These are phyloP conservation scores for Porites cylindrica DNA, from an alignment of 92 coral and sea anemone genomes.

Conservation along the genomic window DNA sequence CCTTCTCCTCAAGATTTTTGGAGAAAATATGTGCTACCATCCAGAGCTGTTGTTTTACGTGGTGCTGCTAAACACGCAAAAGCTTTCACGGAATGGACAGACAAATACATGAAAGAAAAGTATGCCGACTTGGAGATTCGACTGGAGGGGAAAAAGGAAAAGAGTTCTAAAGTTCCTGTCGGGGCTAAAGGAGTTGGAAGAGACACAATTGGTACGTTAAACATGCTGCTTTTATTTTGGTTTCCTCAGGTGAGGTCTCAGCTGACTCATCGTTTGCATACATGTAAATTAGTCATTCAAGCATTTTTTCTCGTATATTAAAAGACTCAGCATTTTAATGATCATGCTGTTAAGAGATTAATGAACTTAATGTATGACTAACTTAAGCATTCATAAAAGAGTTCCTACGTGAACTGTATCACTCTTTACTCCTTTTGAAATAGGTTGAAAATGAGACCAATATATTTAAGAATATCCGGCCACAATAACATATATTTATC, in stretches of 20 bases:
- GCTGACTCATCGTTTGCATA: not conserved
- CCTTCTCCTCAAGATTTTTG: conserved; percentile 92
- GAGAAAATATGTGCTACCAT: conserved; percentile 89
- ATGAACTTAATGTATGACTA: not conserved
- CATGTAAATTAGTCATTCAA: not conserved
- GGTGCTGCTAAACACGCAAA: conserved; percentile 87
- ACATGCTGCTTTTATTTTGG: too few species aligned
- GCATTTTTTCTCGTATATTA: not conserved
- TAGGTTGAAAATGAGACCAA: too few species aligned
- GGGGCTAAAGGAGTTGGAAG: conserved; percentile 95
- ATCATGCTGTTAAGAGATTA: not conserved
- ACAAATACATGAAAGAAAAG: conserved; percentile 69
- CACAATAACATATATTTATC: too few species aligned
- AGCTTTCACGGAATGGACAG: conserved; percentile 90
- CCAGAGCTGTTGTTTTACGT: conserved; percentile 83
- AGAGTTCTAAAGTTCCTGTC: conserved; percentile 80
- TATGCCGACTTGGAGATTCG: conserved; percentile 91
- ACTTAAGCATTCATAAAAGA: too few species aligned
- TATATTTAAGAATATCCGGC: too few species aligned
- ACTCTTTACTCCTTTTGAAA: too few species aligned
- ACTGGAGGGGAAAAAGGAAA: conserved; percentile 91
- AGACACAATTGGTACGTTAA: conserved; percentile 78
- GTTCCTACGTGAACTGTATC: too few species aligned
- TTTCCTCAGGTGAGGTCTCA: not conserved
- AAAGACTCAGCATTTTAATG: too few species aligned